Evolutionary conservation across 30 jellyfish, hydroid and myxozoan species (phyloP).

Genomic region (Aurelia sp.): DNA sequence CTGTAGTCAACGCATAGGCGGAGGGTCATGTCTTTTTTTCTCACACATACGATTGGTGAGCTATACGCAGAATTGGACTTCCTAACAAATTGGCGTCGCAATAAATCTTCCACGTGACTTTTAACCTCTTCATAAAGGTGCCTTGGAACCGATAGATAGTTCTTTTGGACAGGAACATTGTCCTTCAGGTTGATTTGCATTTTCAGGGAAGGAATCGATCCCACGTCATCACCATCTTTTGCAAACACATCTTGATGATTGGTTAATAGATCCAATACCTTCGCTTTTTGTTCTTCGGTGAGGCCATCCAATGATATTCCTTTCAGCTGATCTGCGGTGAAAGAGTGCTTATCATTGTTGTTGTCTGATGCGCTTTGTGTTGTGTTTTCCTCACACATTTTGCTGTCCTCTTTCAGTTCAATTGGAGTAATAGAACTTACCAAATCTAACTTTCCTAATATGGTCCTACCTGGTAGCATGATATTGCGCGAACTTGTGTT

Average conservation of each 20-base stretch:
- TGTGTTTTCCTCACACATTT: not conserved
- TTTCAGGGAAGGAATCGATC: conserved; percentile 23
- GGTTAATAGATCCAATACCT: not conserved
- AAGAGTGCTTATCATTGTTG: not conserved
- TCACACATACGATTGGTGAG: not conserved
- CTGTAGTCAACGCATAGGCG: conserved; percentile 8
- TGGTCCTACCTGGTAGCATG: conserved; percentile 7
- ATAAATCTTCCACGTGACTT: too few species aligned
- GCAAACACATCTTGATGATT: conserved; percentile 1
- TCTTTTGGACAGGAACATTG: not conserved
- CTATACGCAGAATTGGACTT: conserved; percentile 6
- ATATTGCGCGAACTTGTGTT: conserved; percentile 15
- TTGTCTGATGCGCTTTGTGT: not conserved
- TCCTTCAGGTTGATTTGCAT: too few species aligned
- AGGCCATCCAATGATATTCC: not conserved
- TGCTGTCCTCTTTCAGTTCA: not conserved
- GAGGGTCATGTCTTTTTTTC: conserved; percentile 5
- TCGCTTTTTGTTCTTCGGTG: conserved; percentile 12
- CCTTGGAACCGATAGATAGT: not conserved
- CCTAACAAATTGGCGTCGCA: not conserved
- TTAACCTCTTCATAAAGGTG: not conserved
- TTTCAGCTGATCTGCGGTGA: not conserved
- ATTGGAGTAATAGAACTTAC: conserved; percentile 11
- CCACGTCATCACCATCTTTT: conserved; percentile 12
- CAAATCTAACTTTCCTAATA: not conserved